These are phyloP conservation scores for Muscidifurax raptorellus DNA, from an alignment of 1,140 invertebrate genomes.

Conservation along the genomic window DNA sequence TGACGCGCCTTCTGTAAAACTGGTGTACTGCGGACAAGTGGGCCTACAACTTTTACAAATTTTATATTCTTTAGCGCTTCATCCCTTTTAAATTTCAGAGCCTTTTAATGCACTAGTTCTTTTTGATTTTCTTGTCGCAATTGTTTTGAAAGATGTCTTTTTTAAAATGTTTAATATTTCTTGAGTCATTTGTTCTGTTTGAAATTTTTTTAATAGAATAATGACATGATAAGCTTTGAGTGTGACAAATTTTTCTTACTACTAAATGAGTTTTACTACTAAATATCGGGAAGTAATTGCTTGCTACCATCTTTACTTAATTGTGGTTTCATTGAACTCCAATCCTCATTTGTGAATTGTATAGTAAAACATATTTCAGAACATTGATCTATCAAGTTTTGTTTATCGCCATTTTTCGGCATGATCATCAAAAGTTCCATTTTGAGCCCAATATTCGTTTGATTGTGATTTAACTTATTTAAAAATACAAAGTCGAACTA, in stretches of 20 bases:
- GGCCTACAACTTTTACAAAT: slow-evolving; percentile 3
- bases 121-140: not conserved
- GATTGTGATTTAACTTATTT: too few relatives aligned
- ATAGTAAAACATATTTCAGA: too few relatives aligned
- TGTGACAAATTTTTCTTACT: not conserved
- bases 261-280: not conserved
- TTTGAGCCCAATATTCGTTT: too few relatives aligned
- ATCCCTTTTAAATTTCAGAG: slow-evolving; percentile 17
- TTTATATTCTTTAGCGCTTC: not conserved
- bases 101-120: not conserved
- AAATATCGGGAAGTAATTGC: too few relatives aligned
- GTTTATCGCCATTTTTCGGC: too few relatives aligned
- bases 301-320: too few relatives aligned
- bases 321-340: too few relatives aligned
- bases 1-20: not conserved
- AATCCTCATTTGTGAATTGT: too few relatives aligned
- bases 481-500: too few relatives aligned
- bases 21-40: not conserved
- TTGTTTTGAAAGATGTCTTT: not conserved
- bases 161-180: not conserved
- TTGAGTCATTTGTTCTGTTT: not conserved
- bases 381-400: too few relatives aligned
- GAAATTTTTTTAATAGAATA: slow-evolving; percentile 4
- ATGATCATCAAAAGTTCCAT: too few relatives aligned
- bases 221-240: not conserved